phyloP scores from a whole-genome alignment of 2,797 vertebrate species.

The Smutsia temminckii region DNA sequence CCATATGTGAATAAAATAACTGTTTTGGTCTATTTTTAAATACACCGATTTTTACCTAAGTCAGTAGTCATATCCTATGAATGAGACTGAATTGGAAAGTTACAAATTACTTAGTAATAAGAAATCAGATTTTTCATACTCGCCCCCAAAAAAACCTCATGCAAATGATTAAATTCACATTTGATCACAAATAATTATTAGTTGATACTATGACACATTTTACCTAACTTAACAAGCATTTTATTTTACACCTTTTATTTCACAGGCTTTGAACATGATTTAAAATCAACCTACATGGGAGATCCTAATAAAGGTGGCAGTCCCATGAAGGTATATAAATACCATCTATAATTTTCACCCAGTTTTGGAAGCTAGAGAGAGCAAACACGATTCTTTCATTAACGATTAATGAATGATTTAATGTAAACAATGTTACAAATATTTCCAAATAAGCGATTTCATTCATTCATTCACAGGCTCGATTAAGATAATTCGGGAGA shows the following conservation, averaged over 20 bases:
- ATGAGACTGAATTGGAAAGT: background rate
- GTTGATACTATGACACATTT: background rate
- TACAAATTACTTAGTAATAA: background rate
- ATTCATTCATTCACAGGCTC: background rate
- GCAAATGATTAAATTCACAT: background rate
- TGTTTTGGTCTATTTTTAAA: background rate
- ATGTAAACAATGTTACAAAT: no score
- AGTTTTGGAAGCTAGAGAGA: background rate
- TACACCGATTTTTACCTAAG: slow-evolving; percentile 23
- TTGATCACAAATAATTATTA: background rate
- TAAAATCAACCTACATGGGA: background rate
- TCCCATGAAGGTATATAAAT: background rate
- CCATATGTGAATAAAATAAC: background rate
- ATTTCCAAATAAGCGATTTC: background rate
- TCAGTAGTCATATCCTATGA: background rate
- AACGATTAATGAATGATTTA: no score
- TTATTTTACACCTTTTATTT: background rate
- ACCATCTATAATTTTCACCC: background rate
- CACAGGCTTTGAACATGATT: background rate
- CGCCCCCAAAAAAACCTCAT: background rate
- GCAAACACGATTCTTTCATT: no score
- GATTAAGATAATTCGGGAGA: background rate
- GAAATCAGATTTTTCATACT: background rate
- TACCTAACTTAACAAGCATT: background rate
- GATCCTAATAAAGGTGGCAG: background rate